Evolutionary conservation across 2,113 vertebrate genomes (phyloP), one percentile per base, ranked within the genome.

Genomic region (Anguilla rostrata): DNA sequence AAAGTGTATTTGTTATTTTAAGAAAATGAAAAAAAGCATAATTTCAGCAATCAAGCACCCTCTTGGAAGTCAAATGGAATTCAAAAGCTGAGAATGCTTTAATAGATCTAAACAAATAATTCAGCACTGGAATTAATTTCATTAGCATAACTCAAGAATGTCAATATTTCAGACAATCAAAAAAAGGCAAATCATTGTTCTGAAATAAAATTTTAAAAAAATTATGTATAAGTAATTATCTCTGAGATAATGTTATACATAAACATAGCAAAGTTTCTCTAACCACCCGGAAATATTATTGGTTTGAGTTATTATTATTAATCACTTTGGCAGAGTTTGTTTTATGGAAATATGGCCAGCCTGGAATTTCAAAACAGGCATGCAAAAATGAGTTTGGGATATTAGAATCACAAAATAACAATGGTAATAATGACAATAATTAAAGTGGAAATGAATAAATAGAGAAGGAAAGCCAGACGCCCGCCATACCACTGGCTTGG

Each of bases 351-450:
- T 90, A 89, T 87, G 87, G 34, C 34, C 86, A n/a, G 26, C n/a
- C 26, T 5, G 46, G 40, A 87, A 90, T 89, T 71, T 49, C 53
- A 86, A 83, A 78, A 63, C 14, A 49, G 57, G 40, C 79, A 82
- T 84, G 78, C 26, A 78, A 86, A 81, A 85, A 56, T 84, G 82
- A 87, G 83, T 87, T 83, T 84, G 71, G 89, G 87, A 91, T 86
- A 63, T 75, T 34, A 89, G 40, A 87, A 56, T 22, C 2, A 34
- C 43, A 40, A 81, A 41, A 56, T 86, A 87, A 88, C 89, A 91
- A 91, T 91, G 91, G 92, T 87, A 79, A 89, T 86, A 87, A 91
- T 92, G 90, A 91, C 90, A 92, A 88, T 92, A 91, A 93, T 92
- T 92, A 91, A 90, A 93, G 91, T 84, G 88, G 89, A 90, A 86